phyloP scores from a whole-genome alignment of 2,888 invertebrate genomes.

The Cremastobaeus sp. region DNA sequence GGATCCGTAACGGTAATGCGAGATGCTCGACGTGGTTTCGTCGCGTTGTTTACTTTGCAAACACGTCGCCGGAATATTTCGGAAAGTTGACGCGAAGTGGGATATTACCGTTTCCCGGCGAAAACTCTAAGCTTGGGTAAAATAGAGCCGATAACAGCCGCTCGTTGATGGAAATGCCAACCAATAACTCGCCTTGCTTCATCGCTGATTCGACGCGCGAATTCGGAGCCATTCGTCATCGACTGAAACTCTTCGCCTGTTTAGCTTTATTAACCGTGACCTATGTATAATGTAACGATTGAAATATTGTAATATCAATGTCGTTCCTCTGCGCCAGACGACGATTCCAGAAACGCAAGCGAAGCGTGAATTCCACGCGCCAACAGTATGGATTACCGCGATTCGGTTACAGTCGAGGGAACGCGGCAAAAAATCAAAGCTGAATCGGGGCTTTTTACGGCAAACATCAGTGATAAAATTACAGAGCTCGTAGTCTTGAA shows the following conservation, averaged over 20 bases:
- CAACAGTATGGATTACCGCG: conserved; percentile 25
- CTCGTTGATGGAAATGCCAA: conserved; percentile 18
- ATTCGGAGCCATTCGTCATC: no score
- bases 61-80: conserved; percentile 16
- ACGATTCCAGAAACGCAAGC: conserved; percentile 34
- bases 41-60: conserved; percentile 49
- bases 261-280: conserved; percentile 25
- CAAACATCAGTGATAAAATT: not conserved
- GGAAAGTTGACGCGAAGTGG: conserved; percentile 14
- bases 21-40: conserved; percentile 44
- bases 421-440: conserved; percentile 6
- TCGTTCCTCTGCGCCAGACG: conserved; percentile 28
- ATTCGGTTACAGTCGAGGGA: conserved; percentile 24
- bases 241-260: conserved; percentile 2
- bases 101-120: conserved; percentile 23
- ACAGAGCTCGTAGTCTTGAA: no score
- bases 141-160: no score
- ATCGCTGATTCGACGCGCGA: no score
- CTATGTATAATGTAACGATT: conserved; percentile 32
- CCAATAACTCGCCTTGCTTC: not conserved
- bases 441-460: conserved; percentile 15
- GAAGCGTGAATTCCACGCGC: conserved; percentile 21
- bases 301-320: conserved; percentile 41
- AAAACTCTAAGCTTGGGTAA: no score
- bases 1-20: conserved; percentile 46